These are phyloP conservation scores for Rhinoderma darwinii DNA, from an alignment of 2,113 vertebrate genomes.

Conservation along the genomic window DNA sequence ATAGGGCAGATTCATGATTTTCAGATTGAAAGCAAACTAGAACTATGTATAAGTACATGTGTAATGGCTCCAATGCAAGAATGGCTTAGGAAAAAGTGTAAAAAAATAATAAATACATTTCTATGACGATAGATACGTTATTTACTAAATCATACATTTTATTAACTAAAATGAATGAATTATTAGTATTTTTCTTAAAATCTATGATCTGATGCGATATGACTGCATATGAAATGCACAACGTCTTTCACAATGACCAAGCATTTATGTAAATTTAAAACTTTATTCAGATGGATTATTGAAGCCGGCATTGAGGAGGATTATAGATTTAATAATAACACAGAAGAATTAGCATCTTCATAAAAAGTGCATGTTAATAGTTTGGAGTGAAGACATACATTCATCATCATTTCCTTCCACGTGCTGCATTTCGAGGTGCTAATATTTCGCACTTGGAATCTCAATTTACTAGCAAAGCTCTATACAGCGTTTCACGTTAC, in stretches of 20 bases:
- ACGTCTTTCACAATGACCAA: not conserved
- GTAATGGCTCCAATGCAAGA: too few relatives aligned
- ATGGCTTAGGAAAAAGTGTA: too few relatives aligned
- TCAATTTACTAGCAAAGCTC: not conserved
- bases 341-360: not conserved
- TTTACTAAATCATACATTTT: too few relatives aligned
- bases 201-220: not conserved
- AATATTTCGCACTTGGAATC: not conserved
- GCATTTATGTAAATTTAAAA: not conserved
- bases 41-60: too few relatives aligned
- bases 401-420: not conserved
- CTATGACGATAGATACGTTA: too few relatives aligned
- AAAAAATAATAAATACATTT: too few relatives aligned
- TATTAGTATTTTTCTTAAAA: not conserved
- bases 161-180: not conserved
- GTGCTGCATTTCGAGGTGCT: not conserved
- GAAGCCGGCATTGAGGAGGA: too few relatives aligned
- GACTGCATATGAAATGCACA: not conserved
- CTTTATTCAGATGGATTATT: not conserved
- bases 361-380: not conserved
- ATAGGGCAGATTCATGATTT: too few relatives aligned
- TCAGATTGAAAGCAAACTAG: too few relatives aligned
- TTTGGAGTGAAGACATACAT: not conserved
- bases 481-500: not conserved
- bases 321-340: not conserved